Evolutionary conservation across 2,888 invertebrate genomes (phyloP), one percentile per base, ranked within the genome.

Genomic region (Mamestra brassicae): DNA sequence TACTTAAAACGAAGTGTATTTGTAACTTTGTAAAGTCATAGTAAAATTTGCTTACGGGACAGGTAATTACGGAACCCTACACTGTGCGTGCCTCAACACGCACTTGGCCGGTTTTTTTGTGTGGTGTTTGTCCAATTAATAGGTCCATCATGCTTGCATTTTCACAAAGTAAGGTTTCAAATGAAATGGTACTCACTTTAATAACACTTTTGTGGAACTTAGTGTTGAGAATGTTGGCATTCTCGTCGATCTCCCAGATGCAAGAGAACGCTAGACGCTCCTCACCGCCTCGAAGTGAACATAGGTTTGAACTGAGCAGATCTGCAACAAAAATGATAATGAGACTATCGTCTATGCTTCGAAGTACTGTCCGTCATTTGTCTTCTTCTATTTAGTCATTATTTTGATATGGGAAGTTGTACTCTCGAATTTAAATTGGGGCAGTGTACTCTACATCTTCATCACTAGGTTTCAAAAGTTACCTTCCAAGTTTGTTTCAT

Each of bases 201-300:
- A 99, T 99, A 60, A 99, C 98, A 88, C 99, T 99, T 94, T 99
- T 99, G 90, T 98, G 98, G 92, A 98, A 99, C 85, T 97, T 97
- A 0, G 98, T 98, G 8, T 97, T 97, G 2, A 99, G 89, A 70
- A 99, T 98, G 86, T 99, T 98, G 0, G 99, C 98, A 62, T 98
- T 97, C 11, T 97, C 96, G 78, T 98, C 98, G 91, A 99, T 97
- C 93, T 99, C 98, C 99, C 99, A 99, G 65, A 99, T 96, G 81
- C 99, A 99, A 0, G 99, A 99, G 92, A 99, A 99, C 0, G 99
- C 99, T 90, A 99, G 98, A 80, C 99, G 97, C 90, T 99, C 99
- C 85, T 98, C 99, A 34, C 98, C 98, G 0, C 98, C 99, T 63
- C 99, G 97, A 72, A 99, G 95, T 0, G 99, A 99, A 93, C 99